Base-by-base conservation (phyloP, 2,797 vertebrate species). In the Spinus pinus region DNA sequence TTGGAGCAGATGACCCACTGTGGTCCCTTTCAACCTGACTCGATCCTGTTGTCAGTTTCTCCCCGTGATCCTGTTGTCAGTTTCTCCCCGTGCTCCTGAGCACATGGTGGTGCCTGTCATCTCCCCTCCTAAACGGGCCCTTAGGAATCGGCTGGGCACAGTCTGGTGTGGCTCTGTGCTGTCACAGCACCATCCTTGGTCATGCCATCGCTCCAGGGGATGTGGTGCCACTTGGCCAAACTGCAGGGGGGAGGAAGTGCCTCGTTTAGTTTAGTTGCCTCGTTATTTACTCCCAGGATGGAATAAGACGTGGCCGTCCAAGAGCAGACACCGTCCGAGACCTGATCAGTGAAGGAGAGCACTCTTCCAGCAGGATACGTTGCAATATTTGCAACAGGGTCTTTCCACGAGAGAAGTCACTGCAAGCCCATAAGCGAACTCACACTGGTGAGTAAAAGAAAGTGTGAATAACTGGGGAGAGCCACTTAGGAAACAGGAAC, bases 311-410 rank as follows among this genome's bases (percentile, higher is more conserved):
- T 64, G 99, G 99, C 14, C 98, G 99, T 51, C 99, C 99, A 2
- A 98, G 99, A 90, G 99, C 99, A 10, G 99, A 99, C 92, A 99
- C 99, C 0, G 99, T 99, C 27, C 98, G 99, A 41, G 99, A 99
- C 97, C 98, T 99, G 87, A 99, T 99, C 94, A 99, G 65, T 12
- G 99, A 99, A 95, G 99, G 99, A 28, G 99, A 99, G 90, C 98
- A 98, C 69, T 99, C 99, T 4, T 99, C 98, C 42, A 99, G 99
- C 96, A 98, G 98, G 30, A 99, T 99, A 89, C 99, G 99, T 54
- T 99, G 99, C 86, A 99, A 98, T 97, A 98, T 99, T 97, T 99
- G 99, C 97, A 99, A 99, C 96, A 97, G 99, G 28, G 99, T 99
- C 31, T 99, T 99, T 89, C 99, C 99, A 7, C 96, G 99, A 37